phyloP scores from a whole-genome alignment of 2,888 invertebrate species.

The Sinelater perroti region DNA sequence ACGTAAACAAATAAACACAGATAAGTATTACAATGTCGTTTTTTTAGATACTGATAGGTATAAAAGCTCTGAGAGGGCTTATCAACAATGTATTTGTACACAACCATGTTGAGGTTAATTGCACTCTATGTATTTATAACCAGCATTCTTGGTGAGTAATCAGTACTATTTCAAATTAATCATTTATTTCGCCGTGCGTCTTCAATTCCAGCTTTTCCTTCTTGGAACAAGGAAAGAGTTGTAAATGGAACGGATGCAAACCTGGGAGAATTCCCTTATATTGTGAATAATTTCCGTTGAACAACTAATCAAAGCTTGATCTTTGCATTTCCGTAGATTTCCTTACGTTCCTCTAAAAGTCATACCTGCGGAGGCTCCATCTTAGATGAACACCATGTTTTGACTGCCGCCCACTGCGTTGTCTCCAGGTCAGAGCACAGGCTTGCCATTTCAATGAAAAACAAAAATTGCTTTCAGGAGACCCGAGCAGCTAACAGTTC shows the following conservation, averaged over 20 bases:
- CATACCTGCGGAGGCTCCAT: constrained; percentile 42
- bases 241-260: constrained; percentile 42
- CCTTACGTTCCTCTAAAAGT: constrained; percentile 10
- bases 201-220: constrained; percentile 8
- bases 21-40: too few species aligned
- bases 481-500: too few species aligned
- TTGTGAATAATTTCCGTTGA: constrained; percentile 31
- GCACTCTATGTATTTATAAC: too few species aligned
- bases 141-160: too few species aligned
- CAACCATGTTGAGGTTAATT: too few species aligned
- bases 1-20: too few species aligned
- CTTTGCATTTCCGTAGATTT: constrained; percentile 27
- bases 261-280: constrained; percentile 42
- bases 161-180: too few species aligned
- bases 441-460: neutral
- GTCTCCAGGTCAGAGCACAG: constrained; percentile 5
- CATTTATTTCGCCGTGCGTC: too few species aligned
- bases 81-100: too few species aligned
- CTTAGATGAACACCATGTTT: constrained; percentile 35
- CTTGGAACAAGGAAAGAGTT: constrained; percentile 18
- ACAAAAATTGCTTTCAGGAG: too few species aligned
- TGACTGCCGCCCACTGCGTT: constrained; percentile 42
- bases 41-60: too few species aligned
- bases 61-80: too few species aligned
- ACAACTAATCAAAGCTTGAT: neutral